phyloP scores from a whole-genome alignment of 2,797 vertebrate genomes.

The Nothura maculosa region DNA sequence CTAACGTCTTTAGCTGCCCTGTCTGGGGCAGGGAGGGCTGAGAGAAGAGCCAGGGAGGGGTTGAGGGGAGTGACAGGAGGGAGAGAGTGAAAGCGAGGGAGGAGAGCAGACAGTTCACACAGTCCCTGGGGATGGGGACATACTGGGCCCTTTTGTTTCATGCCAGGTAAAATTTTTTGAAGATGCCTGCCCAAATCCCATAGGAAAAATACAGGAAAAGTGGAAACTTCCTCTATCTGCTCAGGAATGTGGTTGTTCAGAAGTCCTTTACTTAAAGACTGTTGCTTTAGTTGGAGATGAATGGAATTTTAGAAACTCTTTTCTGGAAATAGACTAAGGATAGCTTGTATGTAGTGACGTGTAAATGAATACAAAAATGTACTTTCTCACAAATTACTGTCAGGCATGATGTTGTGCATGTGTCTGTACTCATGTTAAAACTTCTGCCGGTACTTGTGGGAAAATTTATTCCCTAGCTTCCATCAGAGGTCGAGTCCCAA shows the following conservation, averaged over 20 bases:
- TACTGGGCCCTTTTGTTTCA: conserved; percentile 6
- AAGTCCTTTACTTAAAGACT: neutral
- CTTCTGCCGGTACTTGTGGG: neutral
- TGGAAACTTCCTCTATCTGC: neutral
- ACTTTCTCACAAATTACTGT: neutral
- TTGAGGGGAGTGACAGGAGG: neutral
- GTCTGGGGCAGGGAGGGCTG: conserved; percentile 36
- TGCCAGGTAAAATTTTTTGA: neutral
- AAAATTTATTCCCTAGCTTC: neutral
- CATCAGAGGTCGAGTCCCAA: neutral
- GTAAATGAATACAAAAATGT: neutral
- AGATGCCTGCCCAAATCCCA: neutral
- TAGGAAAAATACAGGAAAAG: neutral
- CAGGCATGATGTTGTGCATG: neutral
- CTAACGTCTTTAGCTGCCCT: conserved; percentile 81
- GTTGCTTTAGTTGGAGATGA: neutral
- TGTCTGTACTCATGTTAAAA: neutral
- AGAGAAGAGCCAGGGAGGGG: conserved; percentile 17
- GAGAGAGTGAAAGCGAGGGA: neutral
- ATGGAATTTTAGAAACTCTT: neutral
- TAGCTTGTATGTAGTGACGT: neutral
- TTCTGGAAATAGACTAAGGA: neutral
- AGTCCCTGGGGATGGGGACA: neutral
- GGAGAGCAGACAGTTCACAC: neutral
- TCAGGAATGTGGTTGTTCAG: neutral